A percentile compares a stretch with the other conserved stretches of the same genome.
Evolutionary conservation across 2,797 vertebrate species (phyloP).

Genomic region (Hafferia zeledoni): DNA sequence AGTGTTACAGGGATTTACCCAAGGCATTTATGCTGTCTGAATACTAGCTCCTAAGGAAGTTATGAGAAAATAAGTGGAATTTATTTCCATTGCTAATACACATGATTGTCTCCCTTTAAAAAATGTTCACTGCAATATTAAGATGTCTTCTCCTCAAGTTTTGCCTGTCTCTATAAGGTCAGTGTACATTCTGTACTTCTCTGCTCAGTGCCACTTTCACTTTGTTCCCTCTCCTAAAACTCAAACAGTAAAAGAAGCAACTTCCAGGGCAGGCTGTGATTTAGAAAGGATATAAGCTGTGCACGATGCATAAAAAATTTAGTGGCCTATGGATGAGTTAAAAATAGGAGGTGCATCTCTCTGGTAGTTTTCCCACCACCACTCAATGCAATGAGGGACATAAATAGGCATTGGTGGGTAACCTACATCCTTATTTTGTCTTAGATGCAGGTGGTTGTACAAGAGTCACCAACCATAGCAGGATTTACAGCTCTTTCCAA

Average conservation of each 20-base stretch:
- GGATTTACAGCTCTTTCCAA: not conserved
- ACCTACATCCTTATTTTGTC: not conserved
- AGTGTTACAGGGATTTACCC: not conserved
- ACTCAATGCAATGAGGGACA: not conserved
- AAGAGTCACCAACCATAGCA: not conserved
- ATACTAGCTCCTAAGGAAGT: conserved; percentile 15
- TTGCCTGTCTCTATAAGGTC: not conserved
- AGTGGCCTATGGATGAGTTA: not conserved
- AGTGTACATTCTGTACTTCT: not conserved
- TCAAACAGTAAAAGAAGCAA: not conserved
- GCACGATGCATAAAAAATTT: not conserved
- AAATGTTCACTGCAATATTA: not conserved
- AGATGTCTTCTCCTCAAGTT: not conserved
- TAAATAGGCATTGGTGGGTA: not conserved
- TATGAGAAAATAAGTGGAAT: not conserved
- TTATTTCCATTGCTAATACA: not conserved
- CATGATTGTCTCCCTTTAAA: not conserved
- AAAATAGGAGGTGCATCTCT: not conserved
- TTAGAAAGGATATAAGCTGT: not conserved
- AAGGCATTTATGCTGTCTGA: not conserved
- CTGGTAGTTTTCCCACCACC: not conserved
- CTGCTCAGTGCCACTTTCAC: not conserved
- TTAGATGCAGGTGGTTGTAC: not conserved
- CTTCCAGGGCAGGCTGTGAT: not conserved
- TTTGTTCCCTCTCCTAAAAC: not conserved